Conservation (phyloP, 2,888 invertebrate genomes). For the Caradrina kadenii region DNA sequence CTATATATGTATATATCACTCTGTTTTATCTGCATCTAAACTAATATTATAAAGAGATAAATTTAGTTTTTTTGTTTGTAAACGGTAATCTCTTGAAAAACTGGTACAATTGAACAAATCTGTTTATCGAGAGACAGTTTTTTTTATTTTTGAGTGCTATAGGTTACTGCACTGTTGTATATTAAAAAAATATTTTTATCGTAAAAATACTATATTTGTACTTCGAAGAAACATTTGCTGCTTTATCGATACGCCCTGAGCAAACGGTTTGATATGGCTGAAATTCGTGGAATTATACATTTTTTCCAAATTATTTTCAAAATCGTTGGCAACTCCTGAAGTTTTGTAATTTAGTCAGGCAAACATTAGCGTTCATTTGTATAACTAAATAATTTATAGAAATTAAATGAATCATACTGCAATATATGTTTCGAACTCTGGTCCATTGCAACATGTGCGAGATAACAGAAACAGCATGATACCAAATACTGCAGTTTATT, state of each 20-base stretch:
- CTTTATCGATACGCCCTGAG: too few species aligned
- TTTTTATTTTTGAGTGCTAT: neutral
- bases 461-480: conserved; percentile 47
- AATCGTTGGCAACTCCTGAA: too few species aligned
- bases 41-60: too few species aligned
- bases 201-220: too few species aligned
- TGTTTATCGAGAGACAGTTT: neutral
- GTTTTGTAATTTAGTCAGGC: neutral
- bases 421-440: conserved; percentile 42
- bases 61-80: too few species aligned
- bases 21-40: too few species aligned
- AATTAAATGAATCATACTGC: conserved; percentile 33
- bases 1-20: too few species aligned
- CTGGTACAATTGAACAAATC: neutral
- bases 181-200: too few species aligned
- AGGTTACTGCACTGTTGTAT: neutral
- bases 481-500: conserved; percentile 31
- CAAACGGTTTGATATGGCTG: too few species aligned
- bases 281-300: too few species aligned
- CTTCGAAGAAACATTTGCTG: too few species aligned
- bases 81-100: neutral
- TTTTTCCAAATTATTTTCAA: too few species aligned
- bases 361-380: conserved; percentile 6
- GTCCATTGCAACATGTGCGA: conserved; percentile 24
- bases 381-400: neutral